These are phyloP conservation scores for Phoebastria nigripes DNA, from an alignment of 2,797 vertebrate genomes.

Conservation along the genomic window DNA sequence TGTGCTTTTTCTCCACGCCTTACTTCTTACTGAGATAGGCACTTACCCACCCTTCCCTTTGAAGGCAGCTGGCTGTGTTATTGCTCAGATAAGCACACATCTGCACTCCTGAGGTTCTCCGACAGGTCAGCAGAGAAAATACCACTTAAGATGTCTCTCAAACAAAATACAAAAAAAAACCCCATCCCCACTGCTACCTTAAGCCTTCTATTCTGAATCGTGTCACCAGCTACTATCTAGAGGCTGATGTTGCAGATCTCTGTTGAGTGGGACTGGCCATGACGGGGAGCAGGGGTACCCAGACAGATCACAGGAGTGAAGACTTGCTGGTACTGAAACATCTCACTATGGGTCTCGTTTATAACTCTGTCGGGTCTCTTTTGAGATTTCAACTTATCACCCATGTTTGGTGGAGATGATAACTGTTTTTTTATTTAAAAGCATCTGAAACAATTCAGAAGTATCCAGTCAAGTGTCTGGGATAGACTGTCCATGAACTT, in stretches of 20 bases:
- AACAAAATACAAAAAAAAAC: background rate
- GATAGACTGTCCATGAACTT: background rate
- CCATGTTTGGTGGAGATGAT: background rate
- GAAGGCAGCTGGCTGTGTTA: background rate
- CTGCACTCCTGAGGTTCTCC: background rate
- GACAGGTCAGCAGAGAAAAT: background rate
- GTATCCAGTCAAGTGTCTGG: background rate
- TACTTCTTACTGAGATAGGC: background rate
- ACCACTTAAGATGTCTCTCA: background rate
- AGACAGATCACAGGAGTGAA: background rate
- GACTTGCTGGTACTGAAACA: background rate
- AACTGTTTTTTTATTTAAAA: background rate
- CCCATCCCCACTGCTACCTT: rapidly evolving
- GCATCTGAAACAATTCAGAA: background rate
- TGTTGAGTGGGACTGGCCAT: background rate
- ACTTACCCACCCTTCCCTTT: background rate
- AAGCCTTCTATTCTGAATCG: background rate
- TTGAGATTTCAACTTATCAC: background rate
- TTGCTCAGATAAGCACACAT: background rate
- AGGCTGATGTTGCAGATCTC: background rate
- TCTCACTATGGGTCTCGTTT: background rate
- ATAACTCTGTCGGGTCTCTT: background rate
- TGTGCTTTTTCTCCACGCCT: background rate
- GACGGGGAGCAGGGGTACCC: background rate
- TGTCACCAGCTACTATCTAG: background rate